Evolutionary conservation across 2,113 vertebrate species (phyloP).

Genomic region (Regulus satrapa): DNA sequence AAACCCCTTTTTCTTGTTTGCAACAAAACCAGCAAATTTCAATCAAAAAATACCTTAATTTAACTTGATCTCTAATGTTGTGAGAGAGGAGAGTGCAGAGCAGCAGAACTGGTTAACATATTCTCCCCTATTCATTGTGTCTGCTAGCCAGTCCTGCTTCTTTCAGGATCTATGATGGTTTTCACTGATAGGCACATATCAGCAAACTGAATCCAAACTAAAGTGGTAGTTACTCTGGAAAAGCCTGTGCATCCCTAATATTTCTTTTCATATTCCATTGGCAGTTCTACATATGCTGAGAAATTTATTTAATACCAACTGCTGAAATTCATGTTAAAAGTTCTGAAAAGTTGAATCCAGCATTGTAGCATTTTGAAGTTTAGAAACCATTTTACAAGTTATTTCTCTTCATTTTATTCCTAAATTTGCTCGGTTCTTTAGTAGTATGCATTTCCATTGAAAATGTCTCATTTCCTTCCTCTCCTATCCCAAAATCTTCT

Average conservation of each 20-base stretch:
- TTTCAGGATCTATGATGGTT: neutral
- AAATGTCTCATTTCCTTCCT: neutral
- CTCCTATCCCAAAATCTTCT: neutral
- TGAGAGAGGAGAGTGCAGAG: neutral
- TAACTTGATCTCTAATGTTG: neutral
- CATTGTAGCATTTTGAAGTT: neutral
- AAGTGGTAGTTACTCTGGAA: neutral
- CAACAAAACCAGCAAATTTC: neutral
- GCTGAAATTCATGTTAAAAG: neutral
- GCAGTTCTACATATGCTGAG: neutral
- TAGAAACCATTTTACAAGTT: neutral
- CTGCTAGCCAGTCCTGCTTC: neutral
- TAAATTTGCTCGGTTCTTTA: neutral
- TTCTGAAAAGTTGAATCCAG: neutral
- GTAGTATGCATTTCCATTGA: neutral
- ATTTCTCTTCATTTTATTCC: neutral
- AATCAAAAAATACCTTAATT: neutral
- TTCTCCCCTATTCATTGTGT: neutral
- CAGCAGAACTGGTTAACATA: neutral
- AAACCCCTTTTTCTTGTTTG: neutral
- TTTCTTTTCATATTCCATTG: neutral
- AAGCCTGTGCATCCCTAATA: neutral
- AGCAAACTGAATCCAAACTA: neutral
- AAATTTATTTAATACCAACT: neutral
- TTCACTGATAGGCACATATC: neutral